Percentiles rank a stretch among this genome's conserved stretches.
Evolutionary conservation across 2,113 vertebrate genomes (phyloP).

Genomic region (Saimiri boliviensis): DNA sequence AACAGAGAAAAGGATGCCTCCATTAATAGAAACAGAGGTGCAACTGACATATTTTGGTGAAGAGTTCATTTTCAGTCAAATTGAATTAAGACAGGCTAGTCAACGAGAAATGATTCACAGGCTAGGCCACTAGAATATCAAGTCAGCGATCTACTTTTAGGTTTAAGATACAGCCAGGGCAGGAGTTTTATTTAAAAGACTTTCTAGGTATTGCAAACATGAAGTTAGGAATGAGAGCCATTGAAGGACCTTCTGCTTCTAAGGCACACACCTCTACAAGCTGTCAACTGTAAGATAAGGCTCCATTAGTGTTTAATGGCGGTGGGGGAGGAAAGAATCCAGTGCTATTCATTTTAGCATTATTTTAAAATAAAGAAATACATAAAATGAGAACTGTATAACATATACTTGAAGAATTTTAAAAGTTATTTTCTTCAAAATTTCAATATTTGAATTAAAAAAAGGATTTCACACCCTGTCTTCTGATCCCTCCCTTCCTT

Average conservation of each 20-base stretch:
- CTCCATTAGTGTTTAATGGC: not conserved
- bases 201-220: not conserved
- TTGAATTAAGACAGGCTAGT: not conserved
- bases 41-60: not conserved
- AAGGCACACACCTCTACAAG: not conserved
- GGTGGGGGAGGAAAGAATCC: not conserved
- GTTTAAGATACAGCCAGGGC: not conserved
- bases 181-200: not conserved
- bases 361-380: not conserved
- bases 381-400: not conserved
- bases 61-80: conserved; percentile 36
- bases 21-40: conserved; percentile 50
- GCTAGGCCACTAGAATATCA: not conserved
- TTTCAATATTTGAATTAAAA: not conserved
- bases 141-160: not conserved
- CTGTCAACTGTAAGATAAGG: not conserved
- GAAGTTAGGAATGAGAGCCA: not conserved
- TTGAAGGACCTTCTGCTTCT: not conserved
- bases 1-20: conserved; percentile 42
- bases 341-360: not conserved
- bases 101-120: not conserved
- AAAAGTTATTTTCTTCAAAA: conserved; percentile 12
- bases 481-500: not conserved
- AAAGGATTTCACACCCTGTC: not conserved
- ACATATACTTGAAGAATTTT: not conserved